Evolutionary conservation across 30 jellyfish, hydroid and myxozoan genomes (phyloP).

Genomic region (Turritopsis rubra): DNA sequence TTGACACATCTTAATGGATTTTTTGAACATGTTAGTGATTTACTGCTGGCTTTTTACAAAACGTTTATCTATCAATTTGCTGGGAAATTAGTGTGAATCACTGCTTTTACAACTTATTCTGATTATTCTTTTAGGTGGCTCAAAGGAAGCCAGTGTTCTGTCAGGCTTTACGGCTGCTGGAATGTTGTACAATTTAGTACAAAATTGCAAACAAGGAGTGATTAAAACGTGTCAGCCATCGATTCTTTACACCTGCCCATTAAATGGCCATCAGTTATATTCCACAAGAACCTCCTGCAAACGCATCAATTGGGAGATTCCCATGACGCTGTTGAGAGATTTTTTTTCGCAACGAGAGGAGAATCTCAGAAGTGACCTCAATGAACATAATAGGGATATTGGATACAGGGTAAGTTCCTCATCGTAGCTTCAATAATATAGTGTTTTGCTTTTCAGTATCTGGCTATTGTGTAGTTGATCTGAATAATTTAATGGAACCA

Average conservation of each 20-base stretch:
- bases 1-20: not conserved
- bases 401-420: conserved; percentile 18
- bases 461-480: too few relatives aligned
- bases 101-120: not conserved
- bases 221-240: conserved; percentile 22
- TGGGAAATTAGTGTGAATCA: not conserved
- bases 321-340: not conserved
- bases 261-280: not conserved
- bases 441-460: too few relatives aligned
- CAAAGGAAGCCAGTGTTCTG: conserved; percentile 9
- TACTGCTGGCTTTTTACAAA: not conserved
- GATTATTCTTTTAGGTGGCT: conserved; percentile 7
- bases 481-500: too few relatives aligned
- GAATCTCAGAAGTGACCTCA: not conserved
- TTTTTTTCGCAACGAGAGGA: not conserved
- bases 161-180: conserved; percentile 23
- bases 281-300: not conserved
- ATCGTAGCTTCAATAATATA: too few relatives aligned
- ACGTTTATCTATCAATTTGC: not conserved
- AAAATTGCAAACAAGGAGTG: not conserved
- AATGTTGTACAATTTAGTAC: conserved; percentile 14
- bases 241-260: not conserved
- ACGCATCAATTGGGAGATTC: conserved; percentile 12
- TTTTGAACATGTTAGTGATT: not conserved
- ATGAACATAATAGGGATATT: conserved; percentile 19